Conservation (phyloP, 2,888 invertebrate species). For the Malthinus seriepunctatus region DNA sequence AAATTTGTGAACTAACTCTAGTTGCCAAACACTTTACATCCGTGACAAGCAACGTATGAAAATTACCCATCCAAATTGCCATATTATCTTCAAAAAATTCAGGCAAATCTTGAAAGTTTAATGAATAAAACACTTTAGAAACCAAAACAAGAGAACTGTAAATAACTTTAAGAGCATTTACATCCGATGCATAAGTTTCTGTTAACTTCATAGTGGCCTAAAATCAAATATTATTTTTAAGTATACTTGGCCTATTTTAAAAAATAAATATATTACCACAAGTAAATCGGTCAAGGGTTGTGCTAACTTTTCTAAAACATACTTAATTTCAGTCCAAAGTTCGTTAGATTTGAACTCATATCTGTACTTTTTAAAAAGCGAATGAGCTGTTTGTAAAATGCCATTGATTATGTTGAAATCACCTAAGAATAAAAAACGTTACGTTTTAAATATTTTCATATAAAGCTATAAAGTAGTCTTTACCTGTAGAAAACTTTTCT, state of each 20-base stretch:
- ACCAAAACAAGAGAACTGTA: conserved; percentile 87
- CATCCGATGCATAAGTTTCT: conserved; percentile 76
- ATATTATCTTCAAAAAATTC: conserved; percentile 99
- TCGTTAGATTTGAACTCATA: conserved; percentile 94
- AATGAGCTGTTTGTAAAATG: conserved; percentile 92
- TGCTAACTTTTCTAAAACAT: conserved; percentile 92
- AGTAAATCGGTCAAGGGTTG: conserved; percentile 92
- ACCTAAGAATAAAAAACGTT: conserved; percentile 56
- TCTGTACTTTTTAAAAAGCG: conserved; percentile 93
- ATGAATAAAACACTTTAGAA: conserved; percentile 94
- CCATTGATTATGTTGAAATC: conserved; percentile 96
- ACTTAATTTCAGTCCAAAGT: conserved; percentile 96
- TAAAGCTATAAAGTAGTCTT: no score
- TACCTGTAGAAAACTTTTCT: conserved; percentile 81
- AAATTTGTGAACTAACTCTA: conserved; percentile 52
- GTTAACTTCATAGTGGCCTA: conserved; percentile 85
- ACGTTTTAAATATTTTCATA: conserved; percentile 12
- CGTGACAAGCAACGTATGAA: conserved; percentile 77
- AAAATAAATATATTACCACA: conserved; percentile 60
- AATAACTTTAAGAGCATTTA: conserved; percentile 80
- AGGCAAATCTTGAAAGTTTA: conserved; percentile 97
- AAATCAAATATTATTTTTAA: conserved; percentile 33
- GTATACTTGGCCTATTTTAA: neutral
- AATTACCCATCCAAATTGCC: conserved; percentile 91
- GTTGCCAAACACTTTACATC: conserved; percentile 79